Base-by-base conservation (phyloP, 2,797 vertebrate genomes). In the Periophthalmus magnuspinnatus region DNA sequence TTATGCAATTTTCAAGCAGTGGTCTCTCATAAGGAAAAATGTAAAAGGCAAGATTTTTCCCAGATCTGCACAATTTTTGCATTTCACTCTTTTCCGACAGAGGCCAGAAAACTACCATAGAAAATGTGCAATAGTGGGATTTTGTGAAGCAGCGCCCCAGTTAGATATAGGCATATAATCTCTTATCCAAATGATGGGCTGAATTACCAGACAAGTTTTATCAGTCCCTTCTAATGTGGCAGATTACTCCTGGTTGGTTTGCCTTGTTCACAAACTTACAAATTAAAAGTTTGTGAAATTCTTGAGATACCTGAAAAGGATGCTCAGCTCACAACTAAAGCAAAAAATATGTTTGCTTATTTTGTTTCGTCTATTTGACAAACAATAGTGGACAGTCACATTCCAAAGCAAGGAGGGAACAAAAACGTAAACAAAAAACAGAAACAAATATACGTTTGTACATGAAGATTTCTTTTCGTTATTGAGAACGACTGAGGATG, bases 361-460 rank as follows among this genome's bases (percentile, higher is more conserved):
- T 85, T 83, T 84, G 82, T 91, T 89, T 90, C 69, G 88, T 92
- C 95, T 95, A 92, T 87, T 91, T 95, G 94, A 95, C 94, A 94
- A 84, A 88, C 82, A 95, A 95, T 88, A 84, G 95, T 94, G 91
- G 95, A 95, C 94, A 94, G 95, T 98, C 95, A 97, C 95, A 97
- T 97, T 97, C 95, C 95, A 96, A 97, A 97, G 94, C 93, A 94
- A 95, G 90, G 84, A 86, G 80, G 79, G 78, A 81, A 83, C 76
- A 80, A 75, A 72, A 77, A 67, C 65, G 59, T 72, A 69, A 84
- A 74, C 55, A n/a, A 67, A 62, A 75, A 80, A 67, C 19, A 54
- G 84, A 87, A 72, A 83, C 86, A 90, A 91, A 89, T 89, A 89
- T 92, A 90, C 67, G 86, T 91, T 91, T 89, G 86, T 91, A 92